These are phyloP conservation scores for Psephotus haematonotus DNA, from an alignment of 2,113 vertebrate species.

Conservation along the genomic window DNA sequence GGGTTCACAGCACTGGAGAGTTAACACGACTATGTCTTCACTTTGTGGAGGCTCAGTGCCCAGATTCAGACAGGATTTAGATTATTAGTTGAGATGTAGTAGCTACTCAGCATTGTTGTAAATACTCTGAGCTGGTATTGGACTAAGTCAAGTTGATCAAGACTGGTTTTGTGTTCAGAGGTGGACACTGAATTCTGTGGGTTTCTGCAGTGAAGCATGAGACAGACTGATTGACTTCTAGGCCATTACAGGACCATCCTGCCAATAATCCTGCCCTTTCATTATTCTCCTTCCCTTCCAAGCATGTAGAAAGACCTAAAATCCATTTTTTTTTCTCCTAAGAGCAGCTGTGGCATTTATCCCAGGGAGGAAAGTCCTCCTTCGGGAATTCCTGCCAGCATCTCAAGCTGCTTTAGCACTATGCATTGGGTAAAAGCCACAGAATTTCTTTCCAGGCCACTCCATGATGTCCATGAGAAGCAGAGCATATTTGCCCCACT, in stretches of 20 bases:
- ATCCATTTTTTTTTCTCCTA: background rate
- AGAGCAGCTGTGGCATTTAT: background rate
- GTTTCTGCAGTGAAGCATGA: background rate
- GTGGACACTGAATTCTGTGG: background rate
- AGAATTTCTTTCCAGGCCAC: background rate
- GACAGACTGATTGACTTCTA: background rate
- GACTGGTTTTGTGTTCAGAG: background rate
- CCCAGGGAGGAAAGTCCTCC: background rate
- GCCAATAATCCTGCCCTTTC: background rate
- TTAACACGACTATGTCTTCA: accelerated
- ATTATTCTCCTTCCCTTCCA: background rate
- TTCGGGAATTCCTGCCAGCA: background rate
- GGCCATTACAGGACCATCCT: background rate
- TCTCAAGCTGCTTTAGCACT: background rate
- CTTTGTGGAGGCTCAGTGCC: accelerated
- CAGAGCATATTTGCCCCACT: background rate
- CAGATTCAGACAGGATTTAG: background rate
- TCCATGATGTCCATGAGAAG: background rate
- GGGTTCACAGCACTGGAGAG: background rate
- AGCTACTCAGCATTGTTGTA: background rate
- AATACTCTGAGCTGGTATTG: background rate
- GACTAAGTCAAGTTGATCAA: background rate
- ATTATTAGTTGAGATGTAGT: background rate
- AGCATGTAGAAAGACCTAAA: background rate
- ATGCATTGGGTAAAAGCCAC: background rate